Evolutionary conservation across 2,888 invertebrate genomes (phyloP).

Genomic region (Stenchaetothrips biformis): DNA sequence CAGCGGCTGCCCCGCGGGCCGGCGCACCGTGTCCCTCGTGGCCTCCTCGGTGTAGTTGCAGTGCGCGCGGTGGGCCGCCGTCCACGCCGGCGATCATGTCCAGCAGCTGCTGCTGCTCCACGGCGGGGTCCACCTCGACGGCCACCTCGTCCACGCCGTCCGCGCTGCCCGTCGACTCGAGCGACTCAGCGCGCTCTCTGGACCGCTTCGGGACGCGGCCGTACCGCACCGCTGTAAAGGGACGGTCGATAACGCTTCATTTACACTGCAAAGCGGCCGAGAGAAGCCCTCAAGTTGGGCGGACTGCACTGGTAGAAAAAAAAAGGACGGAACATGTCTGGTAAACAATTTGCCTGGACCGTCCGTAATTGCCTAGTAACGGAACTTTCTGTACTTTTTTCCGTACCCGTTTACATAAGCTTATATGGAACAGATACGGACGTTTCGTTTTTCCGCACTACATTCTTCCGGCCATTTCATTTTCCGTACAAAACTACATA

Average conservation of each 20-base stretch:
- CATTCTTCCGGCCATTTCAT: too few species aligned
- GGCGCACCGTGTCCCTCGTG: constrained; percentile 59
- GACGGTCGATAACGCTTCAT: background rate
- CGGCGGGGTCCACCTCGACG: constrained; percentile 31
- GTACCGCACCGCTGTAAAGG: constrained; percentile 79
- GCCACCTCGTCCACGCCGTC: constrained; percentile 46
- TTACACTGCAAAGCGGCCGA: too few species aligned
- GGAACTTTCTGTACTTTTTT: too few species aligned
- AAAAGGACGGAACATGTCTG: too few species aligned
- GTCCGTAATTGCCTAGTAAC: too few species aligned
- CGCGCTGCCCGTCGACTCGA: constrained; percentile 44
- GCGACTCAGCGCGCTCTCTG: constrained; percentile 63
- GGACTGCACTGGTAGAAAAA: too few species aligned
- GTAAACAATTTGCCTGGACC: too few species aligned
- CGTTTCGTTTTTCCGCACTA: too few species aligned
- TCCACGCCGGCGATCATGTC: constrained; percentile 73
- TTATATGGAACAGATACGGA: too few species aligned
- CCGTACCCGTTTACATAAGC: too few species aligned
- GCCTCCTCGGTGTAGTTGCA: constrained; percentile 86
- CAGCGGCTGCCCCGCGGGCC: constrained; percentile 31
- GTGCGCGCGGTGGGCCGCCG: constrained; percentile 80
- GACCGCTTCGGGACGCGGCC: constrained; percentile 93
- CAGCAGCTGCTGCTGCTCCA: constrained; percentile 22
- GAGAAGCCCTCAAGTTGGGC: too few species aligned
- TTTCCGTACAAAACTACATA: too few species aligned